Evolutionary conservation across 2,113 vertebrate genomes (phyloP).

Genomic region (Nannospalax galili): DNA sequence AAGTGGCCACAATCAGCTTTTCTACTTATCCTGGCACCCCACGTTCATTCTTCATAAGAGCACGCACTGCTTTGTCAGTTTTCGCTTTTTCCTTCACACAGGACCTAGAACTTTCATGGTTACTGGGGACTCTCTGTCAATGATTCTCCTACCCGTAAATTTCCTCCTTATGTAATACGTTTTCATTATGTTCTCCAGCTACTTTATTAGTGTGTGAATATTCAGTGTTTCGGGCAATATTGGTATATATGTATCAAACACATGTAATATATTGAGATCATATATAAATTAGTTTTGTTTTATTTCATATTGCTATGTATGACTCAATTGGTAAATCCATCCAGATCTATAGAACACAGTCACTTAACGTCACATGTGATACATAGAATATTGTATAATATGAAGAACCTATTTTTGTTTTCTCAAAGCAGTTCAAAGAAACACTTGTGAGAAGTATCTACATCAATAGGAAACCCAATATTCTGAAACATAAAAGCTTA

Average conservation of each 20-base stretch:
- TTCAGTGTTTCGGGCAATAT: too few species aligned
- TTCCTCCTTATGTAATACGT: constrained; percentile 13
- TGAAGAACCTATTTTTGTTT: neutral
- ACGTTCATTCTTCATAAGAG: neutral
- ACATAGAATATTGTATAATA: neutral
- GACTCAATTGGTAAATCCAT: neutral
- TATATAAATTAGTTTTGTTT: neutral
- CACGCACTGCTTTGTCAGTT: neutral
- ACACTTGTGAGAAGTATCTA: neutral
- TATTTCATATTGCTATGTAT: neutral
- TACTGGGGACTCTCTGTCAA: neutral
- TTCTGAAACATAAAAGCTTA: neutral
- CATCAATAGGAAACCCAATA: neutral
- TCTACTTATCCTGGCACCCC: neutral
- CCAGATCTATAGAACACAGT: neutral
- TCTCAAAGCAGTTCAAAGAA: neutral
- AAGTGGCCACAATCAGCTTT: neutral
- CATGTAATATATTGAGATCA: neutral
- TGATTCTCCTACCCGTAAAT: neutral
- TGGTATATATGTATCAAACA: neutral
- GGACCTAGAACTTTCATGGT: constrained; percentile 12
- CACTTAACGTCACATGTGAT: neutral
- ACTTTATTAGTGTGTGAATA: too few species aligned
- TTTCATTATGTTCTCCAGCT: too few species aligned
- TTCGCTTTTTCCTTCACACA: neutral